Conservation (phyloP, 1,140 invertebrate species). For the Tenebrio molitor region DNA sequence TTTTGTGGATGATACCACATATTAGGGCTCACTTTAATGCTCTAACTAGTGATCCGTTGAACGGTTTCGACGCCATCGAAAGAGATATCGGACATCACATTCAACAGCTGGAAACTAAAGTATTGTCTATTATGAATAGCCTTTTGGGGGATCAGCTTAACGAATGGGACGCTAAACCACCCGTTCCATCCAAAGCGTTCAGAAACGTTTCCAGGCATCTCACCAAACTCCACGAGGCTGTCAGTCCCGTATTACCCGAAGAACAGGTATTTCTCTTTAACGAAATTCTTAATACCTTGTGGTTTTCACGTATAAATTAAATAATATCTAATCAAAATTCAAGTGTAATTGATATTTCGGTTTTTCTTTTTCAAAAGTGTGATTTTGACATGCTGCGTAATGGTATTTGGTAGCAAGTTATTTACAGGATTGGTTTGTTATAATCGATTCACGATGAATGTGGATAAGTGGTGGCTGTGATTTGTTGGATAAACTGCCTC, state of each 20-base stretch:
- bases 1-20: slow-evolving; percentile 83
- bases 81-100: slow-evolving; percentile 91
- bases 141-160: slow-evolving; percentile 82
- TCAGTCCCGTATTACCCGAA: slow-evolving; percentile 82
- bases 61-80: slow-evolving; percentile 76
- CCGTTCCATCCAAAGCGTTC: slow-evolving; percentile 94
- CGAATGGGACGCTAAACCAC: slow-evolving; percentile 94
- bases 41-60: slow-evolving; percentile 63
- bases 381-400: too few species aligned
- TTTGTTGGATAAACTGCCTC: too few species aligned
- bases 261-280: too few species aligned
- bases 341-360: too few species aligned
- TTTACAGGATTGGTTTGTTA: too few species aligned
- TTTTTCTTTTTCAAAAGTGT: too few species aligned
- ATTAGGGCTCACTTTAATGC: slow-evolving; percentile 78
- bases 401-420: too few species aligned
- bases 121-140: slow-evolving; percentile 89
- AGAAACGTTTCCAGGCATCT: slow-evolving; percentile 93
- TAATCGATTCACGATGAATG: too few species aligned
- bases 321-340: too few species aligned
- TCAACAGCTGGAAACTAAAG: slow-evolving; percentile 91
- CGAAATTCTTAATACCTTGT: too few species aligned
- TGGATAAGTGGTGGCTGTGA: too few species aligned
- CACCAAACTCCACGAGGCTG: slow-evolving; percentile 92
- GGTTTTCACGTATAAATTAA: too few species aligned